Evolutionary conservation across 1,140 invertebrate species (phyloP), one percentile per base, ranked within the genome.

Genomic region (Scaptomyza hsui): DNA sequence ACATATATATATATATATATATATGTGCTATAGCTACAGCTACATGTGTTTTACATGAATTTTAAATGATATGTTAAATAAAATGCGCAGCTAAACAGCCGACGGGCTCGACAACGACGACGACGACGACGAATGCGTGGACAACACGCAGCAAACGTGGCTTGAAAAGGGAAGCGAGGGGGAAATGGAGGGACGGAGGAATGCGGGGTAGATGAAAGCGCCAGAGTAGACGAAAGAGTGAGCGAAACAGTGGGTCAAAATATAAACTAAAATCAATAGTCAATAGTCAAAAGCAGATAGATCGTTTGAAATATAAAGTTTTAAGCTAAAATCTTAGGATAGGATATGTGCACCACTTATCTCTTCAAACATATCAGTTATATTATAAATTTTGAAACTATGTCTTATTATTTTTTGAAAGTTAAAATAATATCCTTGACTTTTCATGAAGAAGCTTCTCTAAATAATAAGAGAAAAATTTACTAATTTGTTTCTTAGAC

Each of bases 21-120:
- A 7, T 6, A 21, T 35, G 39, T 29, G 29, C 48, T 29, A 9
- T 29, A 37, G 75, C 64, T 44, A 49, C 70, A 78, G 72, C 75
- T 83, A 89, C 85, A 89, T 89, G 85, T 89, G 85, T 89, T 89
- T 89, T 85, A 89, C 85, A 89, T 89, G 85, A 89, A 89, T 89
- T 89, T 89, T 89, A 89, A 89, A 89, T 89, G 85, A 89, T 89
- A 89, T 89, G 85, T 89, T 89, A 89, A 89, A 85, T 85, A 86
- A 89, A 89, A 89, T 89, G 83, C 83, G 83, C 78, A 89, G 72
- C 83, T 88, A 83, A 83, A 85, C 79, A 79, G 83, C 79, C 83
- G 69, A 61, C 62, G 75, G 75, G 62, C 42, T 21, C 68, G 59
- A 39, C 35, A 47, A 59, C 51, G 24, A 70, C 57, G 37, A 44